Conservation (phyloP, 1,140 invertebrate genomes). For the Drosophila punjabiensis region DNA sequence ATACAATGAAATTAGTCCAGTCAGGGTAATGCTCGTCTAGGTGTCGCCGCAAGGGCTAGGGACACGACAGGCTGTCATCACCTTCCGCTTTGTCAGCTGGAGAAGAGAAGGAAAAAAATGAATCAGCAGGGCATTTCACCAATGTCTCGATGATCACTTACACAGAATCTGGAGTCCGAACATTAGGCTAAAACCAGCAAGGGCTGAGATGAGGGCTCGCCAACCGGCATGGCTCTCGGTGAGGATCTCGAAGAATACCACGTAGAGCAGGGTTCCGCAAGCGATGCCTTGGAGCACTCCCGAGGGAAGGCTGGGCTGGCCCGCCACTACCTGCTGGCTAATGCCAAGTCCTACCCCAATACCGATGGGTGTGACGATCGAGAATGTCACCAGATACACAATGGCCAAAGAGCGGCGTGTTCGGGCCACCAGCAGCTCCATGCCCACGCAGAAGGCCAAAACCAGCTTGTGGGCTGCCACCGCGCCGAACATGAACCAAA, state of each 20-base stretch:
- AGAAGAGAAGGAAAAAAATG: constrained; percentile 8
- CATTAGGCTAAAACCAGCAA: constrained; percentile 92
- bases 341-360: constrained; percentile 90
- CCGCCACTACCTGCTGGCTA: constrained; percentile 87
- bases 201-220: constrained; percentile 89
- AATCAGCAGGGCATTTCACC: background rate
- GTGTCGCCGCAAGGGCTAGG: constrained; percentile 14
- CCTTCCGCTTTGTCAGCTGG: constrained; percentile 72
- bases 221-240: constrained; percentile 91
- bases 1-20: background rate
- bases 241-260: constrained; percentile 96
- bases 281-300: constrained; percentile 93
- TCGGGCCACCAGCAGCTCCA: constrained; percentile 90
- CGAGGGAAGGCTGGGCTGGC: constrained; percentile 87
- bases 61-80: constrained; percentile 56
- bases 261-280: constrained; percentile 94
- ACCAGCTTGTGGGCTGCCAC: constrained; percentile 96
- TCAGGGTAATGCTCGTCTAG: background rate
- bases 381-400: constrained; percentile 91
- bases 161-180: constrained; percentile 90
- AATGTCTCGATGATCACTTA: constrained; percentile 86
- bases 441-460: constrained; percentile 94
- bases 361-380: constrained; percentile 92
- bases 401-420: constrained; percentile 88
- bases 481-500: constrained; percentile 94